These are phyloP conservation scores for Rostratula benghalensis DNA, from an alignment of 2,113 vertebrate genomes.

Conservation along the genomic window DNA sequence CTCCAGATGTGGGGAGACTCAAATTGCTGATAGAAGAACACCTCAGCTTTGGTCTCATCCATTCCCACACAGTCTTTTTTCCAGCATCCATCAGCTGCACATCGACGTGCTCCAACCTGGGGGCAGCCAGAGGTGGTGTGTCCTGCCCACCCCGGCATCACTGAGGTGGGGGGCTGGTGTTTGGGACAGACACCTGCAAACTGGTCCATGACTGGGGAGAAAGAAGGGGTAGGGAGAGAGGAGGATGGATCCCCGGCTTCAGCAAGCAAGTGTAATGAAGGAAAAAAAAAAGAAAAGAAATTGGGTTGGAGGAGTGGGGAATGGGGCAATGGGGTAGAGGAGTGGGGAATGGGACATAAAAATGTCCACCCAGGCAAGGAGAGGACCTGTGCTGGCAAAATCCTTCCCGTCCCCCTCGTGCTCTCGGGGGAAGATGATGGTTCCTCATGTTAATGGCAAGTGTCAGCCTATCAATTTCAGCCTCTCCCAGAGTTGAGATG, in stretches of 20 bases:
- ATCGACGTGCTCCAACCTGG: fast-evolving
- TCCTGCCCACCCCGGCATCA: fast-evolving
- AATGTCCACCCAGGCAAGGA: neutral
- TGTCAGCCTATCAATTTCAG: constrained; percentile 68
- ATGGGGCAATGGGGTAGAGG: too few species aligned
- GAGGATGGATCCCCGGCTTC: fast-evolving
- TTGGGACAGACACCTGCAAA: neutral
- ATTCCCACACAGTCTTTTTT: fast-evolving
- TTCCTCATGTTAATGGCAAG: constrained; percentile 59
- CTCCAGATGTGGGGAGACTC: neutral
- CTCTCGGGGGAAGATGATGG: constrained; percentile 38
- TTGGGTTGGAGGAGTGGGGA: neutral
- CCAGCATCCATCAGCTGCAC: fast-evolving
- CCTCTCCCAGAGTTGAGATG: constrained; percentile 39
- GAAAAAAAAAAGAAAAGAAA: neutral
- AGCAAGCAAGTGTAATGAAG: neutral
- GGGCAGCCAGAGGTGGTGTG: neutral
- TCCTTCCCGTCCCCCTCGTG: neutral
- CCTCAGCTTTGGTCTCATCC: neutral
- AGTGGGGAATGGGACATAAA: neutral
- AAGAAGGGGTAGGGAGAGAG: neutral
- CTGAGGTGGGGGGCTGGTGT: neutral
- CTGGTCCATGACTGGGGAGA: neutral
- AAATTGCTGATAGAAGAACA: neutral
- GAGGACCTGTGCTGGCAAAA: neutral